Evolutionary conservation across 2,113 vertebrate species (phyloP), one percentile per base, ranked within the genome.

Genomic region (Pollimyrus isidori): DNA sequence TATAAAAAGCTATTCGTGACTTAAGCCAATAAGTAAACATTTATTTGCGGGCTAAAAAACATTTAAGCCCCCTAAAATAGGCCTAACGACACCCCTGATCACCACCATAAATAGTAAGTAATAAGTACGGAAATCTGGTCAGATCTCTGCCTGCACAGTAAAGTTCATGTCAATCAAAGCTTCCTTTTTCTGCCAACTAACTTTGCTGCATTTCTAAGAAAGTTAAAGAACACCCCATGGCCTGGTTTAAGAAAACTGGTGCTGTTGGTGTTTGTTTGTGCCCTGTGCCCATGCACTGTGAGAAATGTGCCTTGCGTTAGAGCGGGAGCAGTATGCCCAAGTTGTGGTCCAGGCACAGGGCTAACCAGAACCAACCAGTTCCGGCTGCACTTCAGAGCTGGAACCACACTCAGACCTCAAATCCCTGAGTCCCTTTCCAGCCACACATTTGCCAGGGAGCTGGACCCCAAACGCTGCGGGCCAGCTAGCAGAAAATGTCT

Each of bases 351-450:
- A 30, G 86, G 82, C 93, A 92, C 93, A 93, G 91, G 92, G 90
- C 92, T 94, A 94, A 95, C 94, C 91, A 91, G 89, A 92, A 93
- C 91, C 93, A 94, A 94, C 92, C 92, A 91, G 92, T 89, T 90
- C 76, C 90, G 6, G 87, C 56, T 90, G 91, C 87, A n/a, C 76
- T 13, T 90, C 87, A 76, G 42, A 58, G 46, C 73, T 86, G 46
- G 42, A 53, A 88, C 46, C 26, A 11, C 19, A 62, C 19, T 45
- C 30, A 56, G 48, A 89, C 69, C 69, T 35, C 56, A 69, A 26
- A 88, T 46, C 21, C 13, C 69, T 30, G 26, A 26, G 7, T 65
- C 42, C 80, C 80, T 45, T 65, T 83, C 7, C 80, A 45, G 80
- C 7, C 35, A 9, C 19, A 45, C 7, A 1, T 42, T 83, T 23